phyloP scores from a whole-genome alignment of 1,140 invertebrate species.

The Trypoxylus dichotomus region DNA sequence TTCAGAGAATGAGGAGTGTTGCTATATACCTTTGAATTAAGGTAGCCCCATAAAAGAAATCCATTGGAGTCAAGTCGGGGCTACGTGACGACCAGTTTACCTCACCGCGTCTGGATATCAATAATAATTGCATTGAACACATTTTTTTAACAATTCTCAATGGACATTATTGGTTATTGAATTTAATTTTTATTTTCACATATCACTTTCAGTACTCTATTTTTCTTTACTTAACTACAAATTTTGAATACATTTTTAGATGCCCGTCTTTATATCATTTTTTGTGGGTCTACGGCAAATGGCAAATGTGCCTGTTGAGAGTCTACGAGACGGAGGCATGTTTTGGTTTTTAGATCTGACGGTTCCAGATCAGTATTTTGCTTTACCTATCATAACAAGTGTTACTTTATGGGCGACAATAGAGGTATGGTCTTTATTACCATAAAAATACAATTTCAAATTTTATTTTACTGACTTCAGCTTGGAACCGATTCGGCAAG shows the following conservation, averaged over 20 bases:
- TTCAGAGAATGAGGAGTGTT: too few relatives aligned
- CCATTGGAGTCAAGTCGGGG: too few relatives aligned
- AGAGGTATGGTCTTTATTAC: conserved; percentile 59
- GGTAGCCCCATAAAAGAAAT: too few relatives aligned
- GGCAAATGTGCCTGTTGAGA: conserved; percentile 85
- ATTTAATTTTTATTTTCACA: too few relatives aligned
- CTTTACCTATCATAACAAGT: conserved; percentile 84
- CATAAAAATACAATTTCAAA: neutral
- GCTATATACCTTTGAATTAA: too few relatives aligned
- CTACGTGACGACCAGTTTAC: too few relatives aligned
- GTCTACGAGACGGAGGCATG: conserved; percentile 84
- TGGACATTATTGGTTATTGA: too few relatives aligned
- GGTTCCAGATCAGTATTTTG: conserved; percentile 84
- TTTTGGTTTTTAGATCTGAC: conserved; percentile 94
- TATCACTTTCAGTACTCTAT: too few relatives aligned
- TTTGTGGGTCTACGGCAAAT: conserved; percentile 83
- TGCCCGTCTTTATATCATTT: conserved; percentile 88
- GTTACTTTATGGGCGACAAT: conserved; percentile 79
- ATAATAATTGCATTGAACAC: too few relatives aligned
- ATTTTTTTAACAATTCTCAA: too few relatives aligned
- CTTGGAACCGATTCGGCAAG: conserved; percentile 77
- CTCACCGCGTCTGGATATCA: too few relatives aligned
- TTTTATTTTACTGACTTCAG: conserved; percentile 54
- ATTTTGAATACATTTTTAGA: conserved; percentile 53
- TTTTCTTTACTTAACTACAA: too few relatives aligned